phyloP scores from a whole-genome alignment of 2,113 vertebrate species.

The Lophochroa leadbeateri region DNA sequence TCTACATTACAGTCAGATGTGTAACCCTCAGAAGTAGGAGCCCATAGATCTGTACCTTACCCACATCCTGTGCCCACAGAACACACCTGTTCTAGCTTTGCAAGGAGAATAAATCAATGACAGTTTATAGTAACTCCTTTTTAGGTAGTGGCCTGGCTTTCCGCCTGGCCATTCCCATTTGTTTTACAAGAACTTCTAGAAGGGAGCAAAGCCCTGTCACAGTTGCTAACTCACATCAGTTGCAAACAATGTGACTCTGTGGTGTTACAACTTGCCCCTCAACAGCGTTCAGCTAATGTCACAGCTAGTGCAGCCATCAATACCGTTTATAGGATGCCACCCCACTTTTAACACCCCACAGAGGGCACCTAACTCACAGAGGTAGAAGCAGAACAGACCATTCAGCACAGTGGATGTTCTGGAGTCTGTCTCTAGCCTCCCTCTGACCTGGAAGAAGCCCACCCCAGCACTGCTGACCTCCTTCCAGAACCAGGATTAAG shows the following conservation, averaged over 20 bases:
- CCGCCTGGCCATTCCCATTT: not conserved
- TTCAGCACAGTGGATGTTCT: rapidly evolving
- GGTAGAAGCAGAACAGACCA: not conserved
- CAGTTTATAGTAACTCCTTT: not conserved
- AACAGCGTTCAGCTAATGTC: not conserved
- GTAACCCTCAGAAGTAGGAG: not conserved
- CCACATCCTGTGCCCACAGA: rapidly evolving
- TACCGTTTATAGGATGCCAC: not conserved
- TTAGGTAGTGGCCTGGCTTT: not conserved
- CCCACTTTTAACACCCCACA: not conserved
- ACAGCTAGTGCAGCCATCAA: not conserved
- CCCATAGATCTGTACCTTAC: not conserved
- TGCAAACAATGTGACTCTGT: no score
- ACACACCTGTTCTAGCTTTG: not conserved
- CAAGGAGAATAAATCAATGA: not conserved
- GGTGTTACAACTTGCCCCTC: rapidly evolving
- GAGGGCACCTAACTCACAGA: not conserved
- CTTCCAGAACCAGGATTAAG: not conserved
- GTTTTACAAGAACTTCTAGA: not conserved
- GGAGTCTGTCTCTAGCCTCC: not conserved
- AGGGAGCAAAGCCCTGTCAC: not conserved
- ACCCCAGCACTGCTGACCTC: not conserved
- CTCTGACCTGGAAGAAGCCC: not conserved
- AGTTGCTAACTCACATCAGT: not conserved
- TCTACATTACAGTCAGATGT: not conserved